Percentiles rank a stretch among this genome's conserved stretches.
These are phyloP conservation scores for Junonia oenone DNA, from an alignment of 2,888 invertebrate species.

Conservation along the genomic window DNA sequence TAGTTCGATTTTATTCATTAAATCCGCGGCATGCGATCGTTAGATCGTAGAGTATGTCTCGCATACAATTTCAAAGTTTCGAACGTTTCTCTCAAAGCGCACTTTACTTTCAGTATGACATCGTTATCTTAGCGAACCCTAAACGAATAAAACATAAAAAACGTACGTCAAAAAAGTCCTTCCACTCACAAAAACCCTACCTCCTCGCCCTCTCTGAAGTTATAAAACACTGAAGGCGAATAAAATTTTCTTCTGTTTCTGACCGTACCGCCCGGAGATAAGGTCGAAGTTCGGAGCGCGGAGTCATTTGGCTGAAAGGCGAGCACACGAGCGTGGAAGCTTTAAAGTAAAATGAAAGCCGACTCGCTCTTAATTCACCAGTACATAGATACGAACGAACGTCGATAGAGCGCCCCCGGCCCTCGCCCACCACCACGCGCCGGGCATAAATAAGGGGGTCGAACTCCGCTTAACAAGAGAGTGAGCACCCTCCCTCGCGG, in stretches of 20 bases:
- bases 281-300: conserved; percentile 49
- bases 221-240: conserved; percentile 69
- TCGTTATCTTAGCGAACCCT: conserved; percentile 77
- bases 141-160: conserved; percentile 78
- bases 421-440: conserved; percentile 43
- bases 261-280: conserved; percentile 56
- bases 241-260: conserved; percentile 43
- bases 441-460: conserved; percentile 74
- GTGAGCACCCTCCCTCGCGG: conserved; percentile 60
- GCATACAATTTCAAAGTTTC: conserved; percentile 14
- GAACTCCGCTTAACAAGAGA: conserved; percentile 74
- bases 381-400: conserved; percentile 62
- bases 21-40: not conserved
- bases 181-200: conserved; percentile 74
- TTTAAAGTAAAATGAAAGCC: conserved; percentile 78
- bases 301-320: conserved; percentile 63
- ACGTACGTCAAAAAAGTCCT: conserved; percentile 79
- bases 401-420: conserved; percentile 55
- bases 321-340: conserved; percentile 76
- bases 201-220: conserved; percentile 68
- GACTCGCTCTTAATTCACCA: conserved; percentile 79
- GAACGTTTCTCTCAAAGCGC: conserved; percentile 52
- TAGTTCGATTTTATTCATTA: conserved; percentile 8
- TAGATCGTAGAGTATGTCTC: conserved; percentile 1
- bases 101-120: conserved; percentile 64